Percentiles rank a stretch among this genome's conserved stretches.
These are phyloP conservation scores for Formica aserva DNA, from an alignment of 2,888 invertebrate genomes.

Conservation along the genomic window DNA sequence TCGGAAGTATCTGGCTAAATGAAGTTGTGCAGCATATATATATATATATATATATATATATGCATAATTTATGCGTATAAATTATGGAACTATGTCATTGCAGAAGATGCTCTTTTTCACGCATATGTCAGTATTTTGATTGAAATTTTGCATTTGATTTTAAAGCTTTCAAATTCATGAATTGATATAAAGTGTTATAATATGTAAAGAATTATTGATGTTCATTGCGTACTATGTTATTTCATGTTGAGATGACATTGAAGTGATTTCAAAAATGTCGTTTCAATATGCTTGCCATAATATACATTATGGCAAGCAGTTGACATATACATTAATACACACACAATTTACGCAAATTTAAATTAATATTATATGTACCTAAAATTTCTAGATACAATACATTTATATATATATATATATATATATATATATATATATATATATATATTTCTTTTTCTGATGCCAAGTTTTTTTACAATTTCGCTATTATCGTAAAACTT, in stretches of 20 bases:
- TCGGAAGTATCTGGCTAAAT: background rate
- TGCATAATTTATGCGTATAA: background rate
- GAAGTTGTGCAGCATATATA: background rate
- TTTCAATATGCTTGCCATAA: background rate
- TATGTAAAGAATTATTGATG: background rate
- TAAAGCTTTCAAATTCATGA: background rate
- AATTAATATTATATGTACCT: background rate
- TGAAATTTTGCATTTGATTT: background rate
- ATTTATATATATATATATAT: background rate
- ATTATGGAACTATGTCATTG: background rate
- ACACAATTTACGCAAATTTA: background rate
- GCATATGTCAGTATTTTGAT: background rate
- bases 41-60: background rate
- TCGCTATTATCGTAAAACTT: background rate
- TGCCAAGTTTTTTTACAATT: background rate
- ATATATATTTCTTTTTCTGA: no score
- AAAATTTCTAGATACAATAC: background rate
- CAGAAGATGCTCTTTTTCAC: background rate
- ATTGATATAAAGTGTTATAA: constrained; percentile 6
- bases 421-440: no score
- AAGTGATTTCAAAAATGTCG: background rate
- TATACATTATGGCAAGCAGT: no score
- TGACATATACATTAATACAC: no score
- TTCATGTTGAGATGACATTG: background rate
- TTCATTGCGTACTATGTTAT: background rate